Conservation (phyloP, 2,888 invertebrate species). For the Harpagoxenus sublaevis region DNA sequence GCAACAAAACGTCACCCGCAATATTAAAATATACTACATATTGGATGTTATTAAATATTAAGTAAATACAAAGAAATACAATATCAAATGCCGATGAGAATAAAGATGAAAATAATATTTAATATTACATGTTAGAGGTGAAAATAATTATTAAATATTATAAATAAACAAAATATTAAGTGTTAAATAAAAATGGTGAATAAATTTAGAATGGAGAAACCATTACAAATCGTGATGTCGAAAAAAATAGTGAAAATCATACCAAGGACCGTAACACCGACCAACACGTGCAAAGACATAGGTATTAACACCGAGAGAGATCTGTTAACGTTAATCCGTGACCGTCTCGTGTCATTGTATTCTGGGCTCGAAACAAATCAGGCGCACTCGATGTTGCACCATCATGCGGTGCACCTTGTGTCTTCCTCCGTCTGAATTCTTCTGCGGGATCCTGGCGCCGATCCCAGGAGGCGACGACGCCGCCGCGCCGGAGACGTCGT, state of each 20-base stretch:
- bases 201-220: too few relatives aligned
- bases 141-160: not conserved
- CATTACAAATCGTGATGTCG: too few relatives aligned
- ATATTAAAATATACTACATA: not conserved
- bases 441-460: constrained; percentile 69
- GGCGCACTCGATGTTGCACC: not conserved
- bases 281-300: not conserved
- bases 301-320: not conserved
- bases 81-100: not conserved
- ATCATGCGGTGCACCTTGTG: not conserved
- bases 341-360: not conserved
- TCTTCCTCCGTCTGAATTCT: constrained; percentile 14
- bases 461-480: constrained; percentile 43
- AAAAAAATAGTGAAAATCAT: not conserved
- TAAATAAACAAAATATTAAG: not conserved
- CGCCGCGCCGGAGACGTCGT: constrained; percentile 35
- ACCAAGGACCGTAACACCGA: not conserved
- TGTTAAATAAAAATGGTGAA: not conserved
- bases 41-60: not conserved
- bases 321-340: not conserved
- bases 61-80: not conserved
- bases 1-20: not conserved
- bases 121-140: not conserved
- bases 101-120: not conserved
- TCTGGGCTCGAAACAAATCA: not conserved